Conservation (phyloP, 2,888 invertebrate genomes). For the Melangyna quadrimaculata region DNA sequence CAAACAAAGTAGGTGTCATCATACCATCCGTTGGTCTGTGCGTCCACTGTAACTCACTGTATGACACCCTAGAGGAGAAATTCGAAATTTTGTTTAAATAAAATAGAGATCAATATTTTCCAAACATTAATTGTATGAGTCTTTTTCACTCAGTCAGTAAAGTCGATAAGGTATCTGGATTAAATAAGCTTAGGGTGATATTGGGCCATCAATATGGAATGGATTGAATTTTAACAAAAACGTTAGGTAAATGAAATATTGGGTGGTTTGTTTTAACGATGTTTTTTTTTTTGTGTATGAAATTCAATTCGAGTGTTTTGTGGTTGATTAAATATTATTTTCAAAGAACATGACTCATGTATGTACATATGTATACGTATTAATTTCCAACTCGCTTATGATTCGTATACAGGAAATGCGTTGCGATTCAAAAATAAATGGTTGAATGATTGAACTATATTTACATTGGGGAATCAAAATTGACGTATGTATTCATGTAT, state of each 20-base stretch:
- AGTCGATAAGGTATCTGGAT: slow-evolving; percentile 2
- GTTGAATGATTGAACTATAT: background rate
- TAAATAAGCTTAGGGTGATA: background rate
- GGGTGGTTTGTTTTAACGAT: background rate
- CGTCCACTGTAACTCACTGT: too few species aligned
- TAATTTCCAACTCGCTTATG: background rate
- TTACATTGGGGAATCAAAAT: background rate
- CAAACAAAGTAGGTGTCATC: too few species aligned
- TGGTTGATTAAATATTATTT: background rate
- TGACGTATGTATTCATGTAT: too few species aligned
- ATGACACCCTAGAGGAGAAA: too few species aligned
- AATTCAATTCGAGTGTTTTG: background rate
- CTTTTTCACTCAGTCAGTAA: slow-evolving; percentile 4
- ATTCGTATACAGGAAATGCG: background rate
- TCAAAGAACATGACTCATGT: background rate
- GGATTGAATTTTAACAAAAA: background rate
- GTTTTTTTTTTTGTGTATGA: background rate
- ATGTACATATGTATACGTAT: too few species aligned
- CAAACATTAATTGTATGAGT: slow-evolving; percentile 5
- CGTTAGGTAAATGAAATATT: background rate
- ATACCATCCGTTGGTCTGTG: too few species aligned
- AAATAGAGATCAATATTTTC: background rate
- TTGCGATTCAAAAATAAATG: slow-evolving; percentile 1
- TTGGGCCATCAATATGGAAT: background rate
- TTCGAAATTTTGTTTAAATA: background rate